phyloP scores from a whole-genome alignment of 2,888 invertebrate species.

The Subacronicta megacephala region DNA sequence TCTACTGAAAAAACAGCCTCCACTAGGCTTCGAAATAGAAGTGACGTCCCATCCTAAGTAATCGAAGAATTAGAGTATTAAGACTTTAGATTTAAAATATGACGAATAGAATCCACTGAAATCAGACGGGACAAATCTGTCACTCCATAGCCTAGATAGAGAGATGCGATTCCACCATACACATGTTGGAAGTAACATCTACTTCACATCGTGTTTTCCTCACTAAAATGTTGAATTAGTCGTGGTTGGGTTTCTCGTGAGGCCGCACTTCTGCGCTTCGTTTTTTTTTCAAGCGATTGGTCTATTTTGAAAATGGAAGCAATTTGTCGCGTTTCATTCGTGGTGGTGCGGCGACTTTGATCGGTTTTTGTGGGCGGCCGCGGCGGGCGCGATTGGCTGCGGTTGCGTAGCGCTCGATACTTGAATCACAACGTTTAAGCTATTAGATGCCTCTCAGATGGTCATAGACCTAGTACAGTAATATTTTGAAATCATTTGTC shows the following conservation, averaged over 20 bases:
- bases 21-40: slow-evolving; percentile 1
- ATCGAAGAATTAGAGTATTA: no score
- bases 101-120: neutral
- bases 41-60: slow-evolving; percentile 1
- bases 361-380: slow-evolving; percentile 82
- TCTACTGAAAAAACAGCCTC: neutral
- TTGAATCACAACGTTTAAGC: slow-evolving; percentile 63
- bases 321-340: slow-evolving; percentile 85
- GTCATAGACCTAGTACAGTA: slow-evolving; percentile 7
- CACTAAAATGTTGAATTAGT: slow-evolving; percentile 75
- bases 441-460: slow-evolving; percentile 42
- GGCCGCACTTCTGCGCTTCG: slow-evolving; percentile 61
- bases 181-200: slow-evolving; percentile 7
- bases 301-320: slow-evolving; percentile 82
- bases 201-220: slow-evolving; percentile 15
- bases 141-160: no score
- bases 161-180: neutral
- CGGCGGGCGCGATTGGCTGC: slow-evolving; percentile 76
- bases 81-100: no score
- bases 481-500: no score
- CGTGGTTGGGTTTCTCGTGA: slow-evolving; percentile 74
- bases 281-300: slow-evolving; percentile 77
- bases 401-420: slow-evolving; percentile 58
- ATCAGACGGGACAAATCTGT: no score
- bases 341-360: slow-evolving; percentile 83